Conservation (phyloP, 2,797 vertebrate genomes). For the Triplophysa bombifrons region DNA sequence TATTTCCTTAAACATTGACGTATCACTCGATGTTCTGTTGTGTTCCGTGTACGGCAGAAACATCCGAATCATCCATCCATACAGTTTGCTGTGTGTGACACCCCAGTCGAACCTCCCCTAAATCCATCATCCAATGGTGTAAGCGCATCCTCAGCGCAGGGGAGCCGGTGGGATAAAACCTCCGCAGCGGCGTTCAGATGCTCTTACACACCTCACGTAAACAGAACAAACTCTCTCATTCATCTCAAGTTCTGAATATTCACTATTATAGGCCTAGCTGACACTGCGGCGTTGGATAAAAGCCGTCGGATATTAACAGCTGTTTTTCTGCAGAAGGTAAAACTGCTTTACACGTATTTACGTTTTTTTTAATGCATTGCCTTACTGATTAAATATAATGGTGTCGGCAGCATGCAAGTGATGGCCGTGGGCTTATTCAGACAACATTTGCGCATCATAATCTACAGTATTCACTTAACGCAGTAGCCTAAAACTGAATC, state of each 20-base stretch:
- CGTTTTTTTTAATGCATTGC: neutral
- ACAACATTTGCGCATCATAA: slow-evolving; percentile 3
- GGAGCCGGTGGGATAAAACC: slow-evolving; percentile 74
- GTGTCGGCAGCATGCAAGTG: neutral
- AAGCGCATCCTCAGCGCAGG: slow-evolving; percentile 55
- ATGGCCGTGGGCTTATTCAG: no score
- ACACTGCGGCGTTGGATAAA: slow-evolving; percentile 66
- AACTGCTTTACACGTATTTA: neutral
- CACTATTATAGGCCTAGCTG: neutral
- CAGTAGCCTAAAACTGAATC: neutral
- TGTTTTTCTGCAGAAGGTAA: slow-evolving; percentile 47
- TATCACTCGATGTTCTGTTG: slow-evolving; percentile 55
- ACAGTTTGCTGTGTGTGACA: slow-evolving; percentile 37
- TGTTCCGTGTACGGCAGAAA: slow-evolving; percentile 62
- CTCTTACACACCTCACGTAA: slow-evolving; percentile 55
- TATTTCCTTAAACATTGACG: slow-evolving; percentile 70
- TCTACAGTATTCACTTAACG: neutral
- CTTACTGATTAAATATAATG: neutral
- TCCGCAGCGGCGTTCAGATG: slow-evolving; percentile 56
- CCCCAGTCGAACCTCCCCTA: slow-evolving; percentile 49
- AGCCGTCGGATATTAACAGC: slow-evolving; percentile 42
- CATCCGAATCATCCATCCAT: slow-evolving; percentile 61
- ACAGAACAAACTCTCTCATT: slow-evolving; percentile 1
- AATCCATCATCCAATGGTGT: slow-evolving; percentile 69
- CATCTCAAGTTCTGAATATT: no score